Conservation (phyloP, 2,888 invertebrate genomes). For the Salticus scenicus region DNA sequence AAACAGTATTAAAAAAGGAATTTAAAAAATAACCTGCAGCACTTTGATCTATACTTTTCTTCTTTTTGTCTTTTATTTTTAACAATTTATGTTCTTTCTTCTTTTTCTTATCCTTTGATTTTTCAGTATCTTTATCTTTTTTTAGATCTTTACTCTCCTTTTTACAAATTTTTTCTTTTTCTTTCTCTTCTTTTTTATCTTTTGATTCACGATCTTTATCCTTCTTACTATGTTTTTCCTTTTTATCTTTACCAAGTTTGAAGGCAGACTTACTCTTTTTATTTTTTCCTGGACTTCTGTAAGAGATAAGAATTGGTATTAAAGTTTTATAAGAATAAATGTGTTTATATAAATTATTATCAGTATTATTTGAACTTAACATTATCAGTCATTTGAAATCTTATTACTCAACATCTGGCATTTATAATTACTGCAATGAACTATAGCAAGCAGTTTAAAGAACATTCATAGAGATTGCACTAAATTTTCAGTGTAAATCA, state of each 20-base stretch:
- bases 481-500: no score
- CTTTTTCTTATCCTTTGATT: constrained; percentile 57
- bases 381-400: no score
- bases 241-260: constrained; percentile 83
- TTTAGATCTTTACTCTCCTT: constrained; percentile 35
- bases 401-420: no score
- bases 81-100: constrained; percentile 62
- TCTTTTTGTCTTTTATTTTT: constrained; percentile 72
- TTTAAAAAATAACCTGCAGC: constrained; percentile 44
- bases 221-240: constrained; percentile 73
- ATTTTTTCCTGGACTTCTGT: constrained; percentile 78
- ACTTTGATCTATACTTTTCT: constrained; percentile 74
- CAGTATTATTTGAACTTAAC: no score
- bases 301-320: no score
- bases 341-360: no score
- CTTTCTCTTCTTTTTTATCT: constrained; percentile 80
- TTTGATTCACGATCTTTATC: constrained; percentile 91
- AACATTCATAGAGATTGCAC: no score
- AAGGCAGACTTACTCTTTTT: constrained; percentile 75
- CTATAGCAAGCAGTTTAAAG: no score
- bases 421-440: no score
- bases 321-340: no score
- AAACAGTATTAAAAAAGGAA: no score
- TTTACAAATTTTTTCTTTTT: constrained; percentile 73
- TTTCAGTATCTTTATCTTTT: constrained; percentile 49